phyloP scores from a whole-genome alignment of 1,140 invertebrate genomes.

The Rhopalosiphum padi region DNA sequence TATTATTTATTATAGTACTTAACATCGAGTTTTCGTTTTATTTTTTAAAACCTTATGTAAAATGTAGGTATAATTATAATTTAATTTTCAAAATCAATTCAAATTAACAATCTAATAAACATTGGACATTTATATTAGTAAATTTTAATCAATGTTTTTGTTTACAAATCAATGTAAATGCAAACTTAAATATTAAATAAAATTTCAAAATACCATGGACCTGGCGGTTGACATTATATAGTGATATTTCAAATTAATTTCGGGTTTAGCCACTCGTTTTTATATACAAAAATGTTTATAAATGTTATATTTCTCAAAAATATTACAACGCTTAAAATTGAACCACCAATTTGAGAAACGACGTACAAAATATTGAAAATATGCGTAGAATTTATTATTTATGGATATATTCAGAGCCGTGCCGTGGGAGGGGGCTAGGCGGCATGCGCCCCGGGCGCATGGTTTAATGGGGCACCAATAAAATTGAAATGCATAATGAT shows the following conservation, averaged over 20 bases:
- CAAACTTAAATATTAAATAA: not conserved
- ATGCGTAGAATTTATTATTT: no score
- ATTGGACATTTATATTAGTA: not conserved
- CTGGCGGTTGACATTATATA: no score
- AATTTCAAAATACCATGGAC: not conserved
- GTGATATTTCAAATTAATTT: not conserved
- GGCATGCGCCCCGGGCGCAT: no score
- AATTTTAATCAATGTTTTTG: not conserved
- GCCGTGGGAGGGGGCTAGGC: no score
- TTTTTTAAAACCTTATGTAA: not conserved
- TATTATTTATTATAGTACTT: not conserved
- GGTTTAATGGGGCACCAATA: no score
- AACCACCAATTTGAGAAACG: no score
- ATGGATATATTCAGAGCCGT: no score
- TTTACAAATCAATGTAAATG: not conserved
- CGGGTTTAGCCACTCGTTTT: not conserved
- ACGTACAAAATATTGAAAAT: no score
- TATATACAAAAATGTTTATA: no score
- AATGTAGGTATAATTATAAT: not conserved
- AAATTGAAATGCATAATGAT: no score
- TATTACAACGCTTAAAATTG: not conserved
- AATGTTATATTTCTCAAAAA: no score
- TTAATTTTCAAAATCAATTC: not conserved
- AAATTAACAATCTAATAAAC: not conserved
- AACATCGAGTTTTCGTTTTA: not conserved